phyloP scores from a whole-genome alignment of 2,888 invertebrate species.

The Drosophila limbata region DNA sequence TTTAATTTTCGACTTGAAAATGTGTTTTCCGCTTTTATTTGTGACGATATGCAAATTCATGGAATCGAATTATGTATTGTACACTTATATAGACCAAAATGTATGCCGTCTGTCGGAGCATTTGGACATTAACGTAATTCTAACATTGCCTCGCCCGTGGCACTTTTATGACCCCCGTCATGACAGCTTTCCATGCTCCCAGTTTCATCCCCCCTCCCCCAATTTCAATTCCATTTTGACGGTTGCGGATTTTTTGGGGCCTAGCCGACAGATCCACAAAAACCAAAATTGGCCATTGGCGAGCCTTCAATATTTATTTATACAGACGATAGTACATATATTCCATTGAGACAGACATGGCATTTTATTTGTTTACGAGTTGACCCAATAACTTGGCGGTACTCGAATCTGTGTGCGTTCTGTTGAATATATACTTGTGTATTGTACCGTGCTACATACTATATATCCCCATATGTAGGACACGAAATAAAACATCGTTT shows the following conservation, averaged over 20 bases:
- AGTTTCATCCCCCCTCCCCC: slow-evolving; percentile 1
- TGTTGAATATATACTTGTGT: neutral
- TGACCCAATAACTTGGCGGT: slow-evolving; percentile 63
- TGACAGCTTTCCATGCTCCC: slow-evolving; percentile 22
- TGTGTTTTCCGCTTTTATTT: slow-evolving; percentile 17
- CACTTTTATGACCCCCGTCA: slow-evolving; percentile 57
- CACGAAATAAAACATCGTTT: slow-evolving; percentile 32
- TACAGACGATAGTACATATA: slow-evolving; percentile 5
- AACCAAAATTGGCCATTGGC: slow-evolving; percentile 35
- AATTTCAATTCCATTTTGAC: slow-evolving; percentile 7
- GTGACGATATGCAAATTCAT: slow-evolving; percentile 53
- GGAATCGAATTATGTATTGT: slow-evolving; percentile 62
- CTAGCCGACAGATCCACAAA: slow-evolving; percentile 12
- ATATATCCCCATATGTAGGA: slow-evolving; percentile 38
- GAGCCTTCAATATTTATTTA: slow-evolving; percentile 47
- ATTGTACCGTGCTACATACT: slow-evolving; percentile 14
- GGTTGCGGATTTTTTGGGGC: slow-evolving; percentile 11
- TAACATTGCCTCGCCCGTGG: slow-evolving; percentile 20
- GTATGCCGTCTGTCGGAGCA: slow-evolving; percentile 14
- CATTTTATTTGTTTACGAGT: slow-evolving; percentile 68
- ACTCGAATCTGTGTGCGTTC: neutral
- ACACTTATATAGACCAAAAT: slow-evolving; percentile 5
- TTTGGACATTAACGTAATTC: slow-evolving; percentile 22
- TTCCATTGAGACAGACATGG: slow-evolving; percentile 49
- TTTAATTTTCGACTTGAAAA: slow-evolving; percentile 52